Base-by-base conservation (phyloP, 2,797 vertebrate genomes). In the Labeo calbasu region DNA sequence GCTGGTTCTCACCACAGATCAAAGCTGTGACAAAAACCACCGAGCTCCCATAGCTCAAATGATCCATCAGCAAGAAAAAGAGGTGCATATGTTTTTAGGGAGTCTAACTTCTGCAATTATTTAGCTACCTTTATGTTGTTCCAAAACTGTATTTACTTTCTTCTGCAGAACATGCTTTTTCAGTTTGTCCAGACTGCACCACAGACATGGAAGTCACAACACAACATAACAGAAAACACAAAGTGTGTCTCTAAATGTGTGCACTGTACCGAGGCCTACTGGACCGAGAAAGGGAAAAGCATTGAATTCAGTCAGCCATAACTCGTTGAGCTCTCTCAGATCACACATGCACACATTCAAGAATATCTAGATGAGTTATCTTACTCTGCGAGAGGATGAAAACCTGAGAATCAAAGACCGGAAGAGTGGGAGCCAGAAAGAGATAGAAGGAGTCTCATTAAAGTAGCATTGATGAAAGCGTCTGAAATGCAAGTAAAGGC, bases 401-500 rank as follows among this genome's bases (percentile, higher is more conserved):
- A 57, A 55, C 32, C 23, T 66, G 21, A 75, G 19, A 86, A 55
- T 90, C 72, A 81, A 55, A 82, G 40, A 79, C 70, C 11, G 3
- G 15, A 59, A 79, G 73, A 69, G 85, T 57, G 32, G 43, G 28
- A 70, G 78, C 65, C 46, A 77, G 6, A n/a, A 66, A 59, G 79
- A 77, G 79, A 81, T 48, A 59, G 63, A 40, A 48, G 25, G 70
- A 82, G 71, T 75, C 77, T 69, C 68, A 81, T 84, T 85, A 87
- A 55, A 82, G 13, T 25, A 46, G 32, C 28, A 82, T 84, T 76
- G 77, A 85, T 81, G 23, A 86, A 89, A 83, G 70, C 14, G 83
- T 85, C 32, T 83, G 78, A n/a, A 46, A 71, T 84, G 53, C 28
- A 76, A 86, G 69, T n/a, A 82, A 88, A 77, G 57, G 75, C 83